A percentile compares a stretch with the other conserved stretches of the same genome.
Conservation (phyloP, 2,888 invertebrate genomes). For the Phlogophora meticulosa region DNA sequence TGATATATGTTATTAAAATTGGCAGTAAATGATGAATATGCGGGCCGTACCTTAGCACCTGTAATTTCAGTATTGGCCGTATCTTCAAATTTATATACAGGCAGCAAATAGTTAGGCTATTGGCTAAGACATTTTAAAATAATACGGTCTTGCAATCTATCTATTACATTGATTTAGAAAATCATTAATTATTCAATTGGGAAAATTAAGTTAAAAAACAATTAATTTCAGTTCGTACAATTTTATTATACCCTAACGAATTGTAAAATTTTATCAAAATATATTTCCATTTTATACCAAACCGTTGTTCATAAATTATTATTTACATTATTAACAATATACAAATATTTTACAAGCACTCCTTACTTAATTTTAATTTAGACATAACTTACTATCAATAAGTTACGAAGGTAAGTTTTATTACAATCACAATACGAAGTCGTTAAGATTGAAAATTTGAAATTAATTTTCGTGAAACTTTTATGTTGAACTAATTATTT, state of each 20-base stretch:
- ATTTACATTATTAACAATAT: constrained; percentile 78
- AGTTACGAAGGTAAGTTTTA: constrained; percentile 15
- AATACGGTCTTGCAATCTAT: too few species aligned
- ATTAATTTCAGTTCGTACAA: constrained; percentile 69
- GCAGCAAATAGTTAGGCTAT: too few species aligned
- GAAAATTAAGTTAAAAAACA: not conserved
- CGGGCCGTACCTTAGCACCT: too few species aligned
- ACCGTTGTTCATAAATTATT: constrained; percentile 80
- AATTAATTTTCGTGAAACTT: not conserved
- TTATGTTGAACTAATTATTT: not conserved
- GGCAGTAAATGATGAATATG: too few species aligned
- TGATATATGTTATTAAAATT: too few species aligned
- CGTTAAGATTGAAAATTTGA: not conserved
- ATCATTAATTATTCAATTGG: too few species aligned
- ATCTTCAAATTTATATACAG: too few species aligned
- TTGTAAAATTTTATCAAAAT: constrained; percentile 83
- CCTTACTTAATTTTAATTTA: constrained; percentile 37
- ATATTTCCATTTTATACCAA: constrained; percentile 70
- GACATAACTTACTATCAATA: constrained; percentile 29
- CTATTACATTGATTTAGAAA: not conserved
- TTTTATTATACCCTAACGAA: constrained; percentile 83
- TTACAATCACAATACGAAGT: constrained; percentile 24
- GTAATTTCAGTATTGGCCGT: too few species aligned
- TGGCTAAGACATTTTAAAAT: too few species aligned
- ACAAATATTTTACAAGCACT: constrained; percentile 65